Percentiles rank a stretch among this genome's conserved stretches.
These are phyloP conservation scores for Agrotis ipsilon DNA, from an alignment of 2,888 invertebrate species.

Conservation along the genomic window DNA sequence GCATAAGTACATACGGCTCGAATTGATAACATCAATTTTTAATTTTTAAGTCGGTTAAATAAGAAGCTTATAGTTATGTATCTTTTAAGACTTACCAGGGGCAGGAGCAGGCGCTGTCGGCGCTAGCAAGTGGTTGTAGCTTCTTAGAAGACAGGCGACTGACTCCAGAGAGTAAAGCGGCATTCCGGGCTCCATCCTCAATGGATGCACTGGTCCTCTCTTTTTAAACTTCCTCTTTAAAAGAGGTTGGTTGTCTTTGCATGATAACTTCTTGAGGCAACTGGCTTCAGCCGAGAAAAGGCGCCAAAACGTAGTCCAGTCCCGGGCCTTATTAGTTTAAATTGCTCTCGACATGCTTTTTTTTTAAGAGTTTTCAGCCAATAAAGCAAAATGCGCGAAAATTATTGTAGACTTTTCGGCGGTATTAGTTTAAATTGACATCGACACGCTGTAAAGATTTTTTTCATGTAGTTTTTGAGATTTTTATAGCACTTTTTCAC, in stretches of 20 bases:
- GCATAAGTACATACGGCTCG: too few species aligned
- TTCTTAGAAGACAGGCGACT: constrained; percentile 88
- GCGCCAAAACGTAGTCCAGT: too few species aligned
- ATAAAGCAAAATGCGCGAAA: too few species aligned
- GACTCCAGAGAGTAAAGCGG: constrained; percentile 78
- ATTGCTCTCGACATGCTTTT: too few species aligned
- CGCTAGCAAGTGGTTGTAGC: constrained; percentile 92
- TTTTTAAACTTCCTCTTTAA: neutral
- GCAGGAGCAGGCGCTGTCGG: constrained; percentile 69
- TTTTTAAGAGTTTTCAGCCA: too few species aligned
- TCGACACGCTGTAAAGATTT: too few species aligned
- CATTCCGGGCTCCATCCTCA: constrained; percentile 72
- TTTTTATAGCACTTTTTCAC: constrained; percentile 1
- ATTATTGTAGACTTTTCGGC: too few species aligned
- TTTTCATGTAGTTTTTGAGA: neutral
- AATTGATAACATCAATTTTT: too few species aligned
- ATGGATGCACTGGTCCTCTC: neutral
- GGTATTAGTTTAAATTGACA: too few species aligned
- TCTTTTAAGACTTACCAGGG: constrained; percentile 85
- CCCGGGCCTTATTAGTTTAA: neutral
- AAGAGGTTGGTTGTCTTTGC: neutral
- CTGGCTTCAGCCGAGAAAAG: too few species aligned
- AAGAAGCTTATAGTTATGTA: too few species aligned
- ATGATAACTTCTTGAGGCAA: constrained; percentile 5
- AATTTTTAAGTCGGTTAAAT: too few species aligned